Evolutionary conservation across 1,140 invertebrate species (phyloP).

Genomic region (Arion vulgaris): DNA sequence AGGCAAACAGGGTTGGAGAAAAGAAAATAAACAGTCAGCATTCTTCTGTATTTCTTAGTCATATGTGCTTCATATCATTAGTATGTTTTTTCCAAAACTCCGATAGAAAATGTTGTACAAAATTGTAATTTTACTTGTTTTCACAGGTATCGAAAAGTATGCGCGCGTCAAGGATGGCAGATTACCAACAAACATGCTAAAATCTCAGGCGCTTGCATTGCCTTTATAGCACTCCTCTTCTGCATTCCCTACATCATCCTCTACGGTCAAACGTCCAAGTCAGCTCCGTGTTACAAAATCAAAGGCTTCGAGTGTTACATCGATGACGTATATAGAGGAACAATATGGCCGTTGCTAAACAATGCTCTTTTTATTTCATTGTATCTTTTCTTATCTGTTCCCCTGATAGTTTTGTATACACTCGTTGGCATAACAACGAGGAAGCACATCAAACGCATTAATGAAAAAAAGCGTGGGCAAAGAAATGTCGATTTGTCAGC

Average conservation of each 20-base stretch:
- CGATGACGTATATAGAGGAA: neutral
- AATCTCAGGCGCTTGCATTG: neutral
- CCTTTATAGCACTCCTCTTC: neutral
- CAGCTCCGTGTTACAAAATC: neutral
- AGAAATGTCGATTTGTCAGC: too few species aligned
- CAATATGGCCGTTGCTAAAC: slow-evolving; percentile 16
- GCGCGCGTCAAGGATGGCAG: neutral
- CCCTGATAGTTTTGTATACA: slow-evolving; percentile 1
- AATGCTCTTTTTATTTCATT: slow-evolving; percentile 15
- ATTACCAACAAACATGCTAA: neutral
- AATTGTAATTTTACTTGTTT: neutral
- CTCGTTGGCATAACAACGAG: neutral
- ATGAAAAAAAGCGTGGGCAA: too few species aligned
- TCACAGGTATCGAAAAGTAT: slow-evolving; percentile 29
- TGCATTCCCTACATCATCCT: slow-evolving; percentile 9
- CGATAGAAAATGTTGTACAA: too few species aligned
- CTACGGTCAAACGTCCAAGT: neutral
- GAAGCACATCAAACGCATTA: neutral
- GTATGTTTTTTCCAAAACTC: too few species aligned
- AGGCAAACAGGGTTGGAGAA: too few species aligned
- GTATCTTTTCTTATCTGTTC: neutral
- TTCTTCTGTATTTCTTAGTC: too few species aligned
- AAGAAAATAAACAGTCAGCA: too few species aligned
- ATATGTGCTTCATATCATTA: too few species aligned
- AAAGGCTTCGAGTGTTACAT: neutral